These are phyloP conservation scores for Parapristionchus giblindavisi DNA, from an alignment of 2,888 invertebrate species.

Conservation along the genomic window DNA sequence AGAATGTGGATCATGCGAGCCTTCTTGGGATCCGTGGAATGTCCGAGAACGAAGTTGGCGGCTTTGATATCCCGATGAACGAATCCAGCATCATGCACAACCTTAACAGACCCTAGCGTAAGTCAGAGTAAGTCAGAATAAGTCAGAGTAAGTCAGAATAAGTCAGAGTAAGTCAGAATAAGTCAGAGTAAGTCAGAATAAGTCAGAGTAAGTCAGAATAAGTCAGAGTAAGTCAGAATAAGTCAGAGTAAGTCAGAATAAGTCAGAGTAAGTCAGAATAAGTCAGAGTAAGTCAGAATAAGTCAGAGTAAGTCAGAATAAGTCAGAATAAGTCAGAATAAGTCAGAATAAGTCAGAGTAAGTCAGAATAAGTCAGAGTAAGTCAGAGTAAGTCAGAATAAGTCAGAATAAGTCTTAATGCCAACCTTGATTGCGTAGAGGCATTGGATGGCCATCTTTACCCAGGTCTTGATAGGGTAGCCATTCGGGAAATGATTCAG, in stretches of 20 bases:
- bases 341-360: not conserved
- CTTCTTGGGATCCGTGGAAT: conserved; percentile 3
- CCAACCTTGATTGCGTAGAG: conserved; percentile 26
- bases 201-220: not conserved
- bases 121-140: not conserved
- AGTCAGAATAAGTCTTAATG: conserved; percentile 6
- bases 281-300: not conserved
- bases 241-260: conserved; percentile 23
- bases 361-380: conserved; percentile 29
- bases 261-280: too few relatives aligned
- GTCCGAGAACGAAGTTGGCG: conserved; percentile 30
- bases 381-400: conserved; percentile 42
- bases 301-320: conserved; percentile 44
- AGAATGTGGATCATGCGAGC: conserved; percentile 29
- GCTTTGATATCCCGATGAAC: conserved; percentile 35
- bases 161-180: conserved; percentile 23
- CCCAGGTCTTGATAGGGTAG: conserved; percentile 40
- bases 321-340: conserved; percentile 24
- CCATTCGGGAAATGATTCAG: conserved; percentile 19
- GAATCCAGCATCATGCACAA: conserved; percentile 11
- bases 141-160: conserved; percentile 44
- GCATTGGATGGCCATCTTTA: not conserved
- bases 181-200: too few relatives aligned
- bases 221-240: conserved; percentile 44
- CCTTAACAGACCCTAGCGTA: not conserved